phyloP scores from a whole-genome alignment of 1,140 invertebrate genomes.

The Agrypnia vestita region DNA sequence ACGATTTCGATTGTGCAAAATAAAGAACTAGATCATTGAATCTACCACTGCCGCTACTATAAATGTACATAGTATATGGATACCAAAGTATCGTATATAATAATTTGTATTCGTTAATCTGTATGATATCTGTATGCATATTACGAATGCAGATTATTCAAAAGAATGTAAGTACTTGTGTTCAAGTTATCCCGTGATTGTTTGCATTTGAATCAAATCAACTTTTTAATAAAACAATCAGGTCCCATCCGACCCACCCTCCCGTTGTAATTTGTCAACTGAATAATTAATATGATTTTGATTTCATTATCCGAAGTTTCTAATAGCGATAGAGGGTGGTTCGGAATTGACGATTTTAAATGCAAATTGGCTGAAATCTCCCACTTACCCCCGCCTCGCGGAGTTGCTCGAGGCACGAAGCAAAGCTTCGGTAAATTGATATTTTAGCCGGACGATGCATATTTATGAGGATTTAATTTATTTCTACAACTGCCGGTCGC shows the following conservation, averaged over 20 bases:
- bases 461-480: slow-evolving; percentile 25
- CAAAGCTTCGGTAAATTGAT: slow-evolving; percentile 24
- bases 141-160: no score
- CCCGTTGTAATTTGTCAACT: slow-evolving; percentile 16
- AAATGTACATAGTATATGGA: no score
- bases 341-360: slow-evolving; percentile 30
- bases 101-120: no score
- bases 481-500: background rate
- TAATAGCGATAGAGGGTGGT: slow-evolving; percentile 1
- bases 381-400: background rate
- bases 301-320: slow-evolving; percentile 30
- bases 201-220: slow-evolving; percentile 21
- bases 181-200: no score
- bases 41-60: no score
- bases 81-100: no score
- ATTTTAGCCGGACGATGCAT: slow-evolving; percentile 27
- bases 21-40: no score
- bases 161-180: no score
- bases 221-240: slow-evolving; percentile 15
- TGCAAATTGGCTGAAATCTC: slow-evolving; percentile 26
- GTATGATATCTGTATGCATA: no score
- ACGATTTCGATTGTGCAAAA: no score
- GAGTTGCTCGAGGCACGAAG: background rate
- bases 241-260: background rate
- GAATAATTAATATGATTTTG: slow-evolving; percentile 41